A percentile compares a stretch with the other conserved stretches of the same genome.
phyloP scores from a whole-genome alignment of 2,113 vertebrate species.

The Odocoileus hemionus region DNA sequence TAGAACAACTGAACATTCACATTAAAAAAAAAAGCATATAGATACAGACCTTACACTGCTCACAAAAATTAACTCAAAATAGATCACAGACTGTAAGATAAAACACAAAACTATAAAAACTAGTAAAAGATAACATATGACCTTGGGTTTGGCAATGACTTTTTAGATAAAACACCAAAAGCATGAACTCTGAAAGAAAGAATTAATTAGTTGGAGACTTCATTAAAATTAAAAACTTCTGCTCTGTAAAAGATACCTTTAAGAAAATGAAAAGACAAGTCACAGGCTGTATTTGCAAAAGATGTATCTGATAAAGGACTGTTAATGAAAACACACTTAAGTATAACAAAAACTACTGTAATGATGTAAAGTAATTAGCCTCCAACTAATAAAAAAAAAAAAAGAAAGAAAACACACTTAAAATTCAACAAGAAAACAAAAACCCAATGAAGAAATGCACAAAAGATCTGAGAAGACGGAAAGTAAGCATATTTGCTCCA shows the following conservation, averaged over 20 bases:
- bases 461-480: not conserved
- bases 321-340: not conserved
- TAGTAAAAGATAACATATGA: not conserved
- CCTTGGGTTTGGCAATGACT: not conserved
- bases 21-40: not conserved
- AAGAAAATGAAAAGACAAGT: not conserved
- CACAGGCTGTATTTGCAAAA: not conserved
- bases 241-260: not conserved
- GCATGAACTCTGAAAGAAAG: not conserved
- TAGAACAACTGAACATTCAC: not conserved
- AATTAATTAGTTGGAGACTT: not conserved
- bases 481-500: not conserved
- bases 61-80: not conserved
- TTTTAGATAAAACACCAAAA: not conserved
- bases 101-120: not conserved
- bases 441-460: not conserved
- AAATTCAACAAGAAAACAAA: not conserved
- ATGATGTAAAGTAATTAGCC: too few species aligned
- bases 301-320: not conserved
- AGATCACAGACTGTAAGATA: not conserved
- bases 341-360: too few species aligned
- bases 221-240: not conserved
- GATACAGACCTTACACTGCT: not conserved
- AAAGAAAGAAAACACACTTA: not conserved
- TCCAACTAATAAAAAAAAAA: too few species aligned